Percentiles rank a stretch among this genome's conserved stretches.
Evolutionary conservation across 2,888 invertebrate genomes (phyloP).

Genomic region (Seira musarum): DNA sequence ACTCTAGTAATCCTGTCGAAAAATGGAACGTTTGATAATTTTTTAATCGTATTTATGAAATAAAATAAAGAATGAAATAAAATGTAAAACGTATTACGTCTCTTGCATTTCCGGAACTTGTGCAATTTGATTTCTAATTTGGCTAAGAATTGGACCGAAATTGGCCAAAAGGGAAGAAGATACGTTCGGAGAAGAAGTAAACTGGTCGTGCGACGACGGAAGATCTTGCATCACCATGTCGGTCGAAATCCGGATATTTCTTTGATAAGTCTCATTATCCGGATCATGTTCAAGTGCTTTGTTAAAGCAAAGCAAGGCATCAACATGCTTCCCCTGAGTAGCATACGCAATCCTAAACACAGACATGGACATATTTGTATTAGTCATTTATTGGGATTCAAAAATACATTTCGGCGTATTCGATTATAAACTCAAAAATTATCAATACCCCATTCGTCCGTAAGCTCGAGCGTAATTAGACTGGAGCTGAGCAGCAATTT

Average conservation of each 20-base stretch:
- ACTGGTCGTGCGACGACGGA: conserved; percentile 70
- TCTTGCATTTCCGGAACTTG: too few species aligned
- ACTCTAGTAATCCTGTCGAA: too few species aligned
- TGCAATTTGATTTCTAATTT: too few species aligned
- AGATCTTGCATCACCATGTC: conserved; percentile 79
- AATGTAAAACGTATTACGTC: too few species aligned
- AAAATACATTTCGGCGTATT: too few species aligned
- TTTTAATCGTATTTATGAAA: too few species aligned
- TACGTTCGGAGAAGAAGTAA: conserved; percentile 30
- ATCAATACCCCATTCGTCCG: conserved; percentile 84
- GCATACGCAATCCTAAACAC: conserved; percentile 82
- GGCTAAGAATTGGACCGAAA: too few species aligned
- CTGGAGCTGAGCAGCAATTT: conserved; percentile 86
- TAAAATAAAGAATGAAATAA: too few species aligned
- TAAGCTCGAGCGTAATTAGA: conserved; percentile 95
- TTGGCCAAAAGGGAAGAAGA: conserved; percentile 67
- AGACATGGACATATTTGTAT: conserved; percentile 19
- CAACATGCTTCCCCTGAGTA: conserved; percentile 84
- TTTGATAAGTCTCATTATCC: conserved; percentile 89
- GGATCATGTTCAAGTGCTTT: conserved; percentile 93
- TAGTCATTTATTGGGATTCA: neutral
- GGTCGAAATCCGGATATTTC: conserved; percentile 79
- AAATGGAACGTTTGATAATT: too few species aligned
- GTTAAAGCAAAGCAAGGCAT: conserved; percentile 88
- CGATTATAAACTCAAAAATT: too few species aligned